Percentiles rank a stretch among this genome's conserved stretches.
Conservation (phyloP, 2,888 invertebrate genomes). For the Drosophila prolongata region DNA sequence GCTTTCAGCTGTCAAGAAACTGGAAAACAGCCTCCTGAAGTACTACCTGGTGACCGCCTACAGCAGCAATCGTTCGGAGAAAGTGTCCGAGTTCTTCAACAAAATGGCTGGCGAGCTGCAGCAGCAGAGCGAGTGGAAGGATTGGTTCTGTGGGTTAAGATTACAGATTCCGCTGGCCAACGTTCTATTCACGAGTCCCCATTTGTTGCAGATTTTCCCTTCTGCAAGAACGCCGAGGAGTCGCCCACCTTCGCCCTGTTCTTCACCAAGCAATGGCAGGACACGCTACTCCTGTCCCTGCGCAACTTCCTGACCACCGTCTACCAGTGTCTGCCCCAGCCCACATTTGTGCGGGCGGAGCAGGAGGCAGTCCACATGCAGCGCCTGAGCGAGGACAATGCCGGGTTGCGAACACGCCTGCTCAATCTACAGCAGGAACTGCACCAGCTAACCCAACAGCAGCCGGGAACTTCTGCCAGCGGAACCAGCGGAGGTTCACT, state of each 20-base stretch:
- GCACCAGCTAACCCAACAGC: slow-evolving; percentile 65
- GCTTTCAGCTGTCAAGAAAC: slow-evolving; percentile 89
- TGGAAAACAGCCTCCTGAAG: slow-evolving; percentile 94
- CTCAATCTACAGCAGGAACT: slow-evolving; percentile 78
- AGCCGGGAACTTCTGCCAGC: slow-evolving; percentile 40
- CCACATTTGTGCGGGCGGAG: slow-evolving; percentile 93
- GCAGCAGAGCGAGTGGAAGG: slow-evolving; percentile 96
- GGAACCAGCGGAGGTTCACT: slow-evolving; percentile 46
- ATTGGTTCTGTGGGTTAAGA: slow-evolving; percentile 95
- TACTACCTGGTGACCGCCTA: slow-evolving; percentile 95
- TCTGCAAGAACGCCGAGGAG: slow-evolving; percentile 95
- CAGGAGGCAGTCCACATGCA: slow-evolving; percentile 92
- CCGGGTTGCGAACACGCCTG: slow-evolving; percentile 87
- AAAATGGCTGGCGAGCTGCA: slow-evolving; percentile 95
- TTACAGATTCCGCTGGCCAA: background rate
- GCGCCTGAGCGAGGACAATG: slow-evolving; percentile 93
- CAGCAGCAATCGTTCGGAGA: slow-evolving; percentile 92
- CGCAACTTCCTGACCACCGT: slow-evolving; percentile 97
- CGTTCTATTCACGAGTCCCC: background rate
- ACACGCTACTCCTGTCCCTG: slow-evolving; percentile 94
- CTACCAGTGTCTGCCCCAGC: slow-evolving; percentile 93
- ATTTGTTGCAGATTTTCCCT: slow-evolving; percentile 92
- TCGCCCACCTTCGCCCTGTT: slow-evolving; percentile 93
- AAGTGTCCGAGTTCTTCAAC: slow-evolving; percentile 94
- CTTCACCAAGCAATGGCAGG: slow-evolving; percentile 97